These are phyloP conservation scores for Drosophila picticornis DNA, from an alignment of 2,888 invertebrate species.

Conservation along the genomic window DNA sequence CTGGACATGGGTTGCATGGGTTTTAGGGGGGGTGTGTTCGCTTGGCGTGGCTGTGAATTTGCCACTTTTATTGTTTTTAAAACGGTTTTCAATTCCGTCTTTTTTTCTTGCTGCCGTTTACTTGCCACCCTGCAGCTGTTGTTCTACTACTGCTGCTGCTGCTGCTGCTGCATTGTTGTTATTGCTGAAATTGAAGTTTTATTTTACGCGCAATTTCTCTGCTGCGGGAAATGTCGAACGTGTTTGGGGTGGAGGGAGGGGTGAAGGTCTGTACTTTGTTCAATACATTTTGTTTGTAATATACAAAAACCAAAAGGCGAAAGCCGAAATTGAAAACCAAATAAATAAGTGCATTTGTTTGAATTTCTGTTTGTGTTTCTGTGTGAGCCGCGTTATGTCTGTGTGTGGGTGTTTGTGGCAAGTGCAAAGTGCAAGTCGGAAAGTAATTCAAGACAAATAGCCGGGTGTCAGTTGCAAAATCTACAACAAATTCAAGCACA, in stretches of 20 bases:
- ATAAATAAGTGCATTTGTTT: slow-evolving; percentile 54
- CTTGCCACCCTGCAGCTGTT: slow-evolving; percentile 3
- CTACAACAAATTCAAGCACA: slow-evolving; percentile 49
- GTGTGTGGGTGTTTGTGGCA: slow-evolving; percentile 22
- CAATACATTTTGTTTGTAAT: slow-evolving; percentile 51
- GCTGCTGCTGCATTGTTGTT: slow-evolving; percentile 36
- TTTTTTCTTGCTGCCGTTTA: slow-evolving; percentile 12
- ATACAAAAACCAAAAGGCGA: slow-evolving; percentile 50
- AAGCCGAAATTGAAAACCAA: slow-evolving; percentile 61
- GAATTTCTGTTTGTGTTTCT: background rate
- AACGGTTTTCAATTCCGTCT: slow-evolving; percentile 74
- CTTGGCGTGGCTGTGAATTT: slow-evolving; percentile 62
- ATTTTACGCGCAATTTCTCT: slow-evolving; percentile 79
- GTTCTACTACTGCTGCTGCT: slow-evolving; percentile 2
- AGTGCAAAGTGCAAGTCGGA: slow-evolving; percentile 56
- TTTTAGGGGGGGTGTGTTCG: background rate
- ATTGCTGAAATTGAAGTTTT: slow-evolving; percentile 71
- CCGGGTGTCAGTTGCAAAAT: slow-evolving; percentile 60
- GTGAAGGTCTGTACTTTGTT: slow-evolving; percentile 9
- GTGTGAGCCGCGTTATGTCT: slow-evolving; percentile 13
- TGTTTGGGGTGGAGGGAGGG: background rate
- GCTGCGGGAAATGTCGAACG: slow-evolving; percentile 17
- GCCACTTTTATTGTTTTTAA: slow-evolving; percentile 79
- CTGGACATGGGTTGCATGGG: background rate
- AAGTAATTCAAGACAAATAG: slow-evolving; percentile 74